Evolutionary conservation across 2,113 vertebrate species (phyloP).

Genomic region (Onychostoma macrolepis): DNA sequence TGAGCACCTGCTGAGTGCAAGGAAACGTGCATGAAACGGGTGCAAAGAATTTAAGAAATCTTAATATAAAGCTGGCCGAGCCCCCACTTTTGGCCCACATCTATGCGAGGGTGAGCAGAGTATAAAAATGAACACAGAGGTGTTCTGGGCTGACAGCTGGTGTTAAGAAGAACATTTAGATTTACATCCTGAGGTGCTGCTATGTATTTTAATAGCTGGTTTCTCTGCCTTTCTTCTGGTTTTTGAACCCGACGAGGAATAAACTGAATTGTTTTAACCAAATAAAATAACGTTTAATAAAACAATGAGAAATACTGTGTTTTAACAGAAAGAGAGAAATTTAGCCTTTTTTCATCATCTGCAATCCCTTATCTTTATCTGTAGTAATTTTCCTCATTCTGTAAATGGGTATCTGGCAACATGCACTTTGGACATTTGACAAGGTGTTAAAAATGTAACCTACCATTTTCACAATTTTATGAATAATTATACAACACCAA

Average conservation of each 20-base stretch:
- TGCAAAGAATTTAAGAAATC: conserved; percentile 32
- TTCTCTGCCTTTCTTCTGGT: not conserved
- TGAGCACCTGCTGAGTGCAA: conserved; percentile 41
- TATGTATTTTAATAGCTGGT: not conserved
- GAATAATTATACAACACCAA: not conserved
- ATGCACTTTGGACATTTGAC: not conserved
- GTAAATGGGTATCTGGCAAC: not conserved
- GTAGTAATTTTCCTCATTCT: not conserved
- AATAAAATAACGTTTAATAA: not conserved
- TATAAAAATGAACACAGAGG: not conserved
- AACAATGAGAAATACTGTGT: not conserved
- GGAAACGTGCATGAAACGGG: not conserved
- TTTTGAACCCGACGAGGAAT: not conserved
- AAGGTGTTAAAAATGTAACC: not conserved
- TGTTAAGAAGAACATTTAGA: conserved; percentile 16
- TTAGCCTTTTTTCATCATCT: not conserved
- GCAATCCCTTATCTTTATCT: not conserved
- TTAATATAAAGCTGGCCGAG: conserved; percentile 12
- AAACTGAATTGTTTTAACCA: not conserved
- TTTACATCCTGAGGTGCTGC: conserved; percentile 14
- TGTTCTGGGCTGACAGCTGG: conserved; percentile 21
- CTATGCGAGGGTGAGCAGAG: not conserved
- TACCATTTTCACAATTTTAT: not conserved
- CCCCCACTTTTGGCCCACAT: conserved; percentile 27
- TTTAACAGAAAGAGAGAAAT: not conserved